Conservation (phyloP, 2,888 invertebrate species). For the Dynastes tityus region DNA sequence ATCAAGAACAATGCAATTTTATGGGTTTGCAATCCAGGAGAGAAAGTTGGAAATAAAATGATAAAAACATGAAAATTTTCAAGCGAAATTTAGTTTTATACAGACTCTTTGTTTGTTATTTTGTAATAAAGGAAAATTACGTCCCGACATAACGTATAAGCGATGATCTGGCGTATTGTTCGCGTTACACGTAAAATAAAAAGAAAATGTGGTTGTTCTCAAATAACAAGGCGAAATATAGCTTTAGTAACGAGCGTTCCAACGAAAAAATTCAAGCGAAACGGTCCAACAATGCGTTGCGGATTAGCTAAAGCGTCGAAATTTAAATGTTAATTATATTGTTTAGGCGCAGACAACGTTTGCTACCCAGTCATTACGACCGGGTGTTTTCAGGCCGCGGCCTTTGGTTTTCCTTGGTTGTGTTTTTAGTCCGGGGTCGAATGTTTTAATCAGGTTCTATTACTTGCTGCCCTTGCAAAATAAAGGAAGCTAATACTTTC, state of each 20-base stretch:
- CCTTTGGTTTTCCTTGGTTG: background rate
- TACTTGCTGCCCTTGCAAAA: background rate
- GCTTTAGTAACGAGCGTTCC: background rate
- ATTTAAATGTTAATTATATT: constrained; percentile 43
- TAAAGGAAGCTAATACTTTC: constrained; percentile 11
- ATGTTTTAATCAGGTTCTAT: constrained; percentile 36
- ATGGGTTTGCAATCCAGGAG: no score
- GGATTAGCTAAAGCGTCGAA: constrained; percentile 35
- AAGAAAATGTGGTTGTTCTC: no score
- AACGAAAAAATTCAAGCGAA: background rate
- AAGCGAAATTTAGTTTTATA: no score
- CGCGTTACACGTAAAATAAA: no score
- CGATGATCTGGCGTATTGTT: no score
- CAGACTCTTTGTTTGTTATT: no score
- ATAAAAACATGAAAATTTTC: no score
- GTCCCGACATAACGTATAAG: no score
- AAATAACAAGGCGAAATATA: background rate
- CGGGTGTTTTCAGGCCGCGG: background rate
- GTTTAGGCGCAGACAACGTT: constrained; percentile 12
- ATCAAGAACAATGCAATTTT: no score
- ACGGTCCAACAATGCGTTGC: background rate
- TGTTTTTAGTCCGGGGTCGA: constrained; percentile 24
- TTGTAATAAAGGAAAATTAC: no score
- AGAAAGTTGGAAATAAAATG: no score
- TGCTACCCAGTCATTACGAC: background rate